Conservation (phyloP, 2,113 vertebrate species). For the Heterotilapia buettikoferi region DNA sequence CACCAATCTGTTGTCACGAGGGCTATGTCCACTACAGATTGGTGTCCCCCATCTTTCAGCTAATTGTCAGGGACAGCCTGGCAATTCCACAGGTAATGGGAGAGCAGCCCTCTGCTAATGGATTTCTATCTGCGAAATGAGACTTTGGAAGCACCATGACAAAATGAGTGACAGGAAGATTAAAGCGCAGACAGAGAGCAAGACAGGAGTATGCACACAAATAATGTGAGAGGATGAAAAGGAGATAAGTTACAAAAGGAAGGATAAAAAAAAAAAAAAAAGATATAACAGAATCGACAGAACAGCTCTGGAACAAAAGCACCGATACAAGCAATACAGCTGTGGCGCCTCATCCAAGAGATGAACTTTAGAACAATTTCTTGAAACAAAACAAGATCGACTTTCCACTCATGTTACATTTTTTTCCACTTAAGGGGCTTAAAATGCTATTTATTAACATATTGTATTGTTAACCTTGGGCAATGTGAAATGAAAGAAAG, state of each 20-base stretch:
- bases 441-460: not conserved
- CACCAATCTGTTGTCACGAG: not conserved
- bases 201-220: not conserved
- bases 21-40: not conserved
- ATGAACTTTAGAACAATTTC: not conserved
- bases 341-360: not conserved
- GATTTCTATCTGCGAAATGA: conserved; percentile 56
- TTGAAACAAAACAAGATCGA: not conserved
- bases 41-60: conserved; percentile 11
- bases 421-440: not conserved
- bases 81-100: conserved; percentile 55
- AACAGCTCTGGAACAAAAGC: not conserved
- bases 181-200: conserved; percentile 9
- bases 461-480: not conserved
- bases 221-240: not conserved
- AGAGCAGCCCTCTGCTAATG: conserved; percentile 50
- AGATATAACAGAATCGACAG: not conserved
- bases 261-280: not conserved
- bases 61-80: conserved; percentile 48
- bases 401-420: not conserved
- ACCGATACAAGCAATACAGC: not conserved
- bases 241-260: not conserved
- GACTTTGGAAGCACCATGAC: conserved; percentile 42
- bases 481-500: not conserved
- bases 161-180: conserved; percentile 61